Percentiles rank a stretch among this genome's conserved stretches.
Evolutionary conservation across 2,797 vertebrate genomes (phyloP).

Genomic region (Morelia viridis): DNA sequence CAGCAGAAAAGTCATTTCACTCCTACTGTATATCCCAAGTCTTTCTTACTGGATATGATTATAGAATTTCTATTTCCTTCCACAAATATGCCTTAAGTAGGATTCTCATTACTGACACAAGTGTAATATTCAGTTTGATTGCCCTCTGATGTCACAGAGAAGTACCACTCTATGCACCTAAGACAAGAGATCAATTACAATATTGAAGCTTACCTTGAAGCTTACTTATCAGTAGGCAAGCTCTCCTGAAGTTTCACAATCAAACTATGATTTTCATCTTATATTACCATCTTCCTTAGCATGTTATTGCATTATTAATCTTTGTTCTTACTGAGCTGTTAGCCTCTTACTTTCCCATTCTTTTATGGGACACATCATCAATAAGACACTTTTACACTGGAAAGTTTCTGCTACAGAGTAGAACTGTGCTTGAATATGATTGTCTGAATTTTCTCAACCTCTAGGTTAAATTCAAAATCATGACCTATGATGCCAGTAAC

Average conservation of each 20-base stretch:
- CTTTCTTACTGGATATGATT: background rate
- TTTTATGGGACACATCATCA: background rate
- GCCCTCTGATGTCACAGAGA: background rate
- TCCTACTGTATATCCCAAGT: background rate
- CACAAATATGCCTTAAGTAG: background rate
- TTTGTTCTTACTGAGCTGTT: background rate
- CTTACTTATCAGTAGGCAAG: background rate
- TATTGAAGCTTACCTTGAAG: constrained; percentile 1
- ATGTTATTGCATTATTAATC: background rate
- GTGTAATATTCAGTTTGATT: background rate
- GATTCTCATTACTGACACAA: background rate
- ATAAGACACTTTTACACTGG: background rate
- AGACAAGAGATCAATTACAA: constrained; percentile 5
- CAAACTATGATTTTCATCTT: background rate
- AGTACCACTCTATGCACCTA: background rate
- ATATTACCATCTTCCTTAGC: background rate
- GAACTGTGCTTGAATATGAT: background rate
- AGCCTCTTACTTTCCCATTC: background rate
- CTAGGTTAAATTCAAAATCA: background rate
- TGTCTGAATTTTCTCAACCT: background rate
- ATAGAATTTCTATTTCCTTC: background rate
- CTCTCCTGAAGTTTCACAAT: background rate
- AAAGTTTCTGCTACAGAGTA: background rate
- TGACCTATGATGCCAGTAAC: background rate
- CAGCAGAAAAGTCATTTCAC: background rate